Conservation (phyloP, 2,113 vertebrate genomes). For the Neodontobutis hainanensis region DNA sequence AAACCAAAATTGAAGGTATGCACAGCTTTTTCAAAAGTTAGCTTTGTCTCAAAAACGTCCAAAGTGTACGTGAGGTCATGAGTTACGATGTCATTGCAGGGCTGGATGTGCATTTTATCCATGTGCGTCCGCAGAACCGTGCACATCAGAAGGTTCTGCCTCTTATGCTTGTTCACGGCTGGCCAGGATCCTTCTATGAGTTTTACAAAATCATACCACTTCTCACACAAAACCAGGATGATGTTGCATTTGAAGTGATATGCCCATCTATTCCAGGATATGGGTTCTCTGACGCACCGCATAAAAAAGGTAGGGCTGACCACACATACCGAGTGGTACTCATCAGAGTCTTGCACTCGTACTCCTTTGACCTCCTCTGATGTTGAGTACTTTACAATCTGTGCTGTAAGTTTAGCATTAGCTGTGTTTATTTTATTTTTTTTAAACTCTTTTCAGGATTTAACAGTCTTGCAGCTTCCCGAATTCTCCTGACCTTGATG, state of each 20-base stretch:
- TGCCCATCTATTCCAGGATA: constrained; percentile 92
- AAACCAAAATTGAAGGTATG: constrained; percentile 90
- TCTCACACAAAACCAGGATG: constrained; percentile 76
- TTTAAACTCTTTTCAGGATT: constrained; percentile 78
- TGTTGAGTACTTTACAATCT: no score
- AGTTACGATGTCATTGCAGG: constrained; percentile 66
- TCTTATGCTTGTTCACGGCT: constrained; percentile 87
- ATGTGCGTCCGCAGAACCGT: constrained; percentile 75
- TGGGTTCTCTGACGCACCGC: constrained; percentile 86
- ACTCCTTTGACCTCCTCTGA: no score
- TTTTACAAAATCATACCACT: constrained; percentile 89
- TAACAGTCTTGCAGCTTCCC: constrained; percentile 75
- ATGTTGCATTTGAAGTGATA: constrained; percentile 85
- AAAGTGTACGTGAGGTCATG: not conserved
- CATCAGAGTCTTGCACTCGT: no score
- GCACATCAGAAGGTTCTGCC: constrained; percentile 75
- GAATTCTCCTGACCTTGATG: constrained; percentile 89
- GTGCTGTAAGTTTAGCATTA: not conserved
- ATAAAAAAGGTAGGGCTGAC: constrained; percentile 70
- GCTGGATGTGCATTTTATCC: constrained; percentile 87
- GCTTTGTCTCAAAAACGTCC: not conserved
- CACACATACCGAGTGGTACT: no score
- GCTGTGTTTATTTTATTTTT: no score
- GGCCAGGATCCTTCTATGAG: constrained; percentile 91
- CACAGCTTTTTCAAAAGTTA: no score